phyloP scores from a whole-genome alignment of 1,140 invertebrate genomes.

The Trichonephila clavipes region DNA sequence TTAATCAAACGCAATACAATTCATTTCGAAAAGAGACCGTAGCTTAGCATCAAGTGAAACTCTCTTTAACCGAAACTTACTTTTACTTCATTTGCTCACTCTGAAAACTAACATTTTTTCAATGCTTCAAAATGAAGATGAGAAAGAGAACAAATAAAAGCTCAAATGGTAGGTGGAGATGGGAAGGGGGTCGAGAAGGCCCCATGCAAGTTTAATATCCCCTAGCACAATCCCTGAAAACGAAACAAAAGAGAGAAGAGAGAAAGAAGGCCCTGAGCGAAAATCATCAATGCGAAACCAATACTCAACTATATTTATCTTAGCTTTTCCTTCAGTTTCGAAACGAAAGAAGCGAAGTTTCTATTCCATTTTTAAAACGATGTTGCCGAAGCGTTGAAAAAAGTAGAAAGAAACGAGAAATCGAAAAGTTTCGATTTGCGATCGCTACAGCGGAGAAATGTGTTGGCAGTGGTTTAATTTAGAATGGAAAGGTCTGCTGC shows the following conservation, averaged over 20 bases:
- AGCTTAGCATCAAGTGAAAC: neutral
- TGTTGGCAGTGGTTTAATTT: neutral
- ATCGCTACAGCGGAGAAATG: neutral
- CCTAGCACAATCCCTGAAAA: neutral
- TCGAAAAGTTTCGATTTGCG: slow-evolving; percentile 40
- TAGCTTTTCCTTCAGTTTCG: neutral
- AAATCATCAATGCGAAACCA: slow-evolving; percentile 27
- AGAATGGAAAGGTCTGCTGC: neutral
- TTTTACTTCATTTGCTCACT: neutral
- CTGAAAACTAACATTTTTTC: neutral
- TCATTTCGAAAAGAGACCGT: neutral
- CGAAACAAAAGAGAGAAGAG: neutral
- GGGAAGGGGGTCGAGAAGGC: neutral
- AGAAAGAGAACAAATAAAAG: slow-evolving; percentile 18
- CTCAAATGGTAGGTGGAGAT: neutral
- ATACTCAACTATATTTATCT: slow-evolving; percentile 36
- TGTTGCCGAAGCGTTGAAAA: slow-evolving; percentile 7
- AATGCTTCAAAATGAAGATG: neutral
- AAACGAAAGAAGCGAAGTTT: neutral
- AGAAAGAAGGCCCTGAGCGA: neutral
- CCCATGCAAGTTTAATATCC: slow-evolving; percentile 21
- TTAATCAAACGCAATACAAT: neutral
- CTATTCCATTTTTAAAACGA: slow-evolving; percentile 6
- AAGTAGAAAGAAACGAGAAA: neutral
- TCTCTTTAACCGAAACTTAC: neutral